phyloP scores from a whole-genome alignment of 2,113 vertebrate genomes.

The Bujurquina vittata region DNA sequence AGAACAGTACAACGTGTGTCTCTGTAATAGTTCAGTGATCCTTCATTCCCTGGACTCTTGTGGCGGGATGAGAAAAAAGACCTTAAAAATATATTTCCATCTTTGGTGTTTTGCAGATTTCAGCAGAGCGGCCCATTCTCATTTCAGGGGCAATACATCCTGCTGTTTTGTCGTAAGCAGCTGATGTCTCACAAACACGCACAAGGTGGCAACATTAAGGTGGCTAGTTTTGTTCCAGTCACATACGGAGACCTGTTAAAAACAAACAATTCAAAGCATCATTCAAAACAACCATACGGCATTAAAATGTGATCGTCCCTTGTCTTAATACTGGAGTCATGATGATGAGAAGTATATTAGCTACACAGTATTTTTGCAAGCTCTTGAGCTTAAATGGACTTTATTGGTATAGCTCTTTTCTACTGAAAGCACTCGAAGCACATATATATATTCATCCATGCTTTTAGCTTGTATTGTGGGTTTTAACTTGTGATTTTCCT shows the following conservation, averaged over 20 bases:
- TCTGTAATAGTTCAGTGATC: no score
- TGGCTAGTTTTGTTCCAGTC: not conserved
- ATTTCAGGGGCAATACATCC: not conserved
- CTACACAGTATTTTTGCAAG: no score
- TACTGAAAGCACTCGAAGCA: no score
- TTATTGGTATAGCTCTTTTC: no score
- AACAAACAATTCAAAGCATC: no score
- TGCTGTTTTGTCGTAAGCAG: not conserved
- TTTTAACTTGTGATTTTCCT: not conserved
- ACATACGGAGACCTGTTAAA: not conserved
- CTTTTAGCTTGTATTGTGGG: not conserved
- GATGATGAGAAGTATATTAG: no score
- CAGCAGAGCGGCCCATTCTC: not conserved
- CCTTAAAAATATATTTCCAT: not conserved
- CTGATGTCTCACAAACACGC: not conserved
- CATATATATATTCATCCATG: not conserved
- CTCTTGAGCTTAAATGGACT: no score
- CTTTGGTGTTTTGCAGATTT: not conserved
- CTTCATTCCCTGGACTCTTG: no score
- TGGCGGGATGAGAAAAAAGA: not conserved
- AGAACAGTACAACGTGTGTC: not conserved
- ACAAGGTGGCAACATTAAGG: not conserved
- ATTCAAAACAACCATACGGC: no score
- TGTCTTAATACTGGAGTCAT: no score
- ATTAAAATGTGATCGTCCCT: no score